phyloP scores from a whole-genome alignment of 2,797 vertebrate species.

The Sebastes paucispinis region DNA sequence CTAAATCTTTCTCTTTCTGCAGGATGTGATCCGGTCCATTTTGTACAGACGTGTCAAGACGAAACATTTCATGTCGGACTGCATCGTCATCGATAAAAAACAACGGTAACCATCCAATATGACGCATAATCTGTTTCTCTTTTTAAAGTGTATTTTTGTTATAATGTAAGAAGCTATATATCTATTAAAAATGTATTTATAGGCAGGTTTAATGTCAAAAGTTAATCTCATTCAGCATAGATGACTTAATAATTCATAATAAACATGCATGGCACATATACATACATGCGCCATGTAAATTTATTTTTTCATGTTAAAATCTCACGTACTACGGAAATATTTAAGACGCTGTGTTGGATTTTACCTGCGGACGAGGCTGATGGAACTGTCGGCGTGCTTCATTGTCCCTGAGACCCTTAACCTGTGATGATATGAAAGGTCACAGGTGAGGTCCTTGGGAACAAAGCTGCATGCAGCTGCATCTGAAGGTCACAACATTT shows the following conservation, averaged over 20 bases:
- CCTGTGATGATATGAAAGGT: conserved; percentile 93
- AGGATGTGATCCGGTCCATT: conserved; percentile 45
- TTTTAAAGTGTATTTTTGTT: not conserved
- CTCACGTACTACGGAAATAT: not conserved
- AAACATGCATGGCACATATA: not conserved
- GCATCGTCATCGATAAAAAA: conserved; percentile 34
- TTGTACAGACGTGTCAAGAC: conserved; percentile 28
- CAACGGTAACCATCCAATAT: conserved; percentile 39
- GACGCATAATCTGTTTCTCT: not conserved
- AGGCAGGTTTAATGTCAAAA: not conserved
- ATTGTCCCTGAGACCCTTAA: conserved; percentile 99
- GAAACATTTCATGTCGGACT: conserved; percentile 25
- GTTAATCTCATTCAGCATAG: not conserved
- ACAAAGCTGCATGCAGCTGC: conserved; percentile 81
- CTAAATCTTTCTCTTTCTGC: conserved; percentile 36
- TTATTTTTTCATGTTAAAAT: not conserved
- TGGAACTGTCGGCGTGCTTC: conserved; percentile 64
- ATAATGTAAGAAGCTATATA: not conserved
- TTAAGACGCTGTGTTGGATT: not conserved
- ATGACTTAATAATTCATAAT: not conserved
- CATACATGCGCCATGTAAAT: not conserved
- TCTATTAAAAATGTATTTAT: not conserved
- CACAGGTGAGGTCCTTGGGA: conserved; percentile 99
- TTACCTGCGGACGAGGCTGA: not conserved
- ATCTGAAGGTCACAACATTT: conserved; percentile 3